phyloP scores from a whole-genome alignment of 1,140 invertebrate genomes.

The Steinernema feltiae region DNA sequence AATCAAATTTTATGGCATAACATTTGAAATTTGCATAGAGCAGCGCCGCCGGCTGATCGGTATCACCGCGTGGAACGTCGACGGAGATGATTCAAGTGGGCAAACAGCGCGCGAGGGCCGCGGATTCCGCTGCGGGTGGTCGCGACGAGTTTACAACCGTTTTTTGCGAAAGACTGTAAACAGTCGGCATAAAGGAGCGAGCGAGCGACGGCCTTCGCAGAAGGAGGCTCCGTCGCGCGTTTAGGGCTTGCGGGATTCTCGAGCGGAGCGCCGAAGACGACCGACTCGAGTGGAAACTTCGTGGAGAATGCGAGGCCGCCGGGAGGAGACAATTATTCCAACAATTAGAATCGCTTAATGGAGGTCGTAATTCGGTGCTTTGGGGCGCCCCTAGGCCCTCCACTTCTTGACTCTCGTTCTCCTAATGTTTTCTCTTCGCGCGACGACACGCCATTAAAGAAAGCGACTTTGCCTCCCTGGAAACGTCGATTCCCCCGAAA shows the following conservation, averaged over 20 bases:
- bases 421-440: neutral
- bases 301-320: neutral
- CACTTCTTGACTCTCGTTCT: neutral
- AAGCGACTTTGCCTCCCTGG: neutral
- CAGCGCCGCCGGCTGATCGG: neutral
- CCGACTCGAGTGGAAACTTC: neutral
- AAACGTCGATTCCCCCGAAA: neutral
- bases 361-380: constrained; percentile 13
- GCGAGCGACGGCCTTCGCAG: neutral
- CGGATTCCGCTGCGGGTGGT: neutral
- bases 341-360: constrained; percentile 14
- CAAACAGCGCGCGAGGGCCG: neutral
- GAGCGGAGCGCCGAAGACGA: neutral
- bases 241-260: neutral
- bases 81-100: neutral
- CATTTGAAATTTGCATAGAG: constrained; percentile 14
- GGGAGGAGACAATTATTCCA: constrained; percentile 2
- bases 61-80: neutral
- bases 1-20: constrained; percentile 15
- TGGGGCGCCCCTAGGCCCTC: neutral
- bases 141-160: constrained; percentile 1
- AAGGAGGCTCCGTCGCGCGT: neutral
- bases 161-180: constrained; percentile 9
- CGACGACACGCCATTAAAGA: neutral
- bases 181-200: neutral